A percentile compares a stretch with the other conserved stretches of the same genome.
These are phyloP conservation scores for Valencia hispanica DNA, from an alignment of 2,797 vertebrate genomes.

Conservation along the genomic window DNA sequence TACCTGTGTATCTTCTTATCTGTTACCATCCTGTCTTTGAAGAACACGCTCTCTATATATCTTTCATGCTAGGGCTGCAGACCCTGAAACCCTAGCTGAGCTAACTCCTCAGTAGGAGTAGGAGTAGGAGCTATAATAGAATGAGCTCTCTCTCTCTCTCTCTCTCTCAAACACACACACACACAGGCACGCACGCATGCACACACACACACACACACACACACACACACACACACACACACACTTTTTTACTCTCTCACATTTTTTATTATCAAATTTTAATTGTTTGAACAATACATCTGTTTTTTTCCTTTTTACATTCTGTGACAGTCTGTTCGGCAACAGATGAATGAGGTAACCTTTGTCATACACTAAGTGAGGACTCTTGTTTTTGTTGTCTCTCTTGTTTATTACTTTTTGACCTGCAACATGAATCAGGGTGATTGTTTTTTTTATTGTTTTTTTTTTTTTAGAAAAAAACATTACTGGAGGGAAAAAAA, in stretches of 20 bases:
- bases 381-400: not conserved
- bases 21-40: not conserved
- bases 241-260: too few species aligned
- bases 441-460: constrained; percentile 4
- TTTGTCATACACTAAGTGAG: not conserved
- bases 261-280: not conserved
- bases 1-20: not conserved
- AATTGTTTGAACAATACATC: not conserved
- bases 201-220: not conserved
- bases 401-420: not conserved
- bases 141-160: too few species aligned
- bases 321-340: not conserved
- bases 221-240: not conserved
- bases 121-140: not conserved
- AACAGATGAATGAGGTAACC: not conserved
- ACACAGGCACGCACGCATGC: not conserved
- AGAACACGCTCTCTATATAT: not conserved
- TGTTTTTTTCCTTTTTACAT: not conserved
- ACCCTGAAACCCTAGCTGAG: not conserved
- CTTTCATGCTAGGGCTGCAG: not conserved
- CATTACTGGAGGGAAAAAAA: constrained; percentile 7
- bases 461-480: not conserved
- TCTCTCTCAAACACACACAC: too few species aligned
- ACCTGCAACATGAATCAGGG: not conserved
- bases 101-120: too few species aligned